Base-by-base conservation (phyloP, 2,797 vertebrate species). In the Hydrocynus forskahlii region DNA sequence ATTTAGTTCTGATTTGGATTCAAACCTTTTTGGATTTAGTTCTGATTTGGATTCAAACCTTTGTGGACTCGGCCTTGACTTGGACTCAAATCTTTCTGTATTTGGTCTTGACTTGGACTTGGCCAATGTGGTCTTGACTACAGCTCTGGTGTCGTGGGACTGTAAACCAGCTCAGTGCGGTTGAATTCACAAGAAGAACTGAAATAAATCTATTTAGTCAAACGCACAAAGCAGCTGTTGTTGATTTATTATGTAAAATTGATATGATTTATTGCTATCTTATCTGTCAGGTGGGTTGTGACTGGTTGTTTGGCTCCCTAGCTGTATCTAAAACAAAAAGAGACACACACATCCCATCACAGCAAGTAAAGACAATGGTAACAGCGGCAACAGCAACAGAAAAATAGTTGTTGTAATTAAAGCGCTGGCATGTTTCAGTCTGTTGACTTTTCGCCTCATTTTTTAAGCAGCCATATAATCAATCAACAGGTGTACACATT, bases 381-480 rank as follows among this genome's bases (percentile, higher is more conserved):
- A 43, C 50, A 21, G 43, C 45, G 5, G 62, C 48, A 81, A 54
- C 21, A 57, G 66, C 59, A 63, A 62, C 17, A 72, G 73, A 72
- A 66, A 81, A 71, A 71, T 54, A 62, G 59, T 63, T 70, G 2
- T 82, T 77, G 77, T 82, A 82, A 82, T 77, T 77, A 82, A 62
- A 66, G 60, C 59, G 43, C 12, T 68, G 21, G 68, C 12, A 5
- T 35, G 59, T 82, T 82, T 50, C 80, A 57, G 75, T 50, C 75
- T 23, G 59, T 21, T 73, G 75, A 48, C 68, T 77, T 81, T 81
- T 76, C 73, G 23, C 68, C 68, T 77, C 38, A 43, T 76, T 82
- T 66, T 82, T 72, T 77, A 77, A 72, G 62, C 57, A 57, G 59
- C 12, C 48, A 16, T 40, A 77, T 77, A 75, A 77, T 82, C 75